Evolutionary conservation across 2,888 invertebrate genomes (phyloP).

Genomic region (Odontomyia ornata): DNA sequence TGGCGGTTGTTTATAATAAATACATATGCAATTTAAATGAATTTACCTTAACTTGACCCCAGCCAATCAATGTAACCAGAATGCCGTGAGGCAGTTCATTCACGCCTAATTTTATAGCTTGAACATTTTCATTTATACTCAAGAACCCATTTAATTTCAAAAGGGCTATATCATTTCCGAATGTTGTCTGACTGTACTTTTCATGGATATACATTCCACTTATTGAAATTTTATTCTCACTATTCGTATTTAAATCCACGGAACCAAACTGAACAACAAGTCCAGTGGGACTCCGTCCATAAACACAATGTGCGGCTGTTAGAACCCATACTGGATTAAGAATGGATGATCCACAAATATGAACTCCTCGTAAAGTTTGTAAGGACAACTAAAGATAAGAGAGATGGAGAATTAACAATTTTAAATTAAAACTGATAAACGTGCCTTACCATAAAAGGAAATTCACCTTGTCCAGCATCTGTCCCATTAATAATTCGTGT

Average conservation of each 20-base stretch:
- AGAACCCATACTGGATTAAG: slow-evolving; percentile 54
- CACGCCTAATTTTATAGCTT: slow-evolving; percentile 55
- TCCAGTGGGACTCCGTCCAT: slow-evolving; percentile 30
- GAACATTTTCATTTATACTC: slow-evolving; percentile 53
- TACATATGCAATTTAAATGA: not conserved
- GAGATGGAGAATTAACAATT: not conserved
- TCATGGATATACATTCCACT: slow-evolving; percentile 59
- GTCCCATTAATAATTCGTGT: slow-evolving; percentile 58
- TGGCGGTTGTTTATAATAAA: not conserved
- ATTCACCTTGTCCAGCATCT: slow-evolving; percentile 54
- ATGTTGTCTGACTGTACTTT: slow-evolving; percentile 54
- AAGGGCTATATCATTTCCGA: slow-evolving; percentile 64
- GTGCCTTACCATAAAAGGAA: slow-evolving; percentile 55
- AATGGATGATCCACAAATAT: slow-evolving; percentile 58
- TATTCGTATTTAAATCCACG: slow-evolving; percentile 51
- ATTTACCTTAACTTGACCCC: slow-evolving; percentile 58
- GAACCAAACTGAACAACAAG: slow-evolving; percentile 57
- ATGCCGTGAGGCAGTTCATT: slow-evolving; percentile 51
- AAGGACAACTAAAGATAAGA: slow-evolving; percentile 51
- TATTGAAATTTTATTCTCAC: slow-evolving; percentile 55
- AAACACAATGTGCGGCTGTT: slow-evolving; percentile 59
- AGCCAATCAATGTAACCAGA: slow-evolving; percentile 56
- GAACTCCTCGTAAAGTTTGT: slow-evolving; percentile 51
- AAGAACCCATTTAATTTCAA: slow-evolving; percentile 58
- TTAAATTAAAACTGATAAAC: not conserved